These are phyloP conservation scores for Rhinogobius similis DNA, from an alignment of 2,113 vertebrate species.

Conservation along the genomic window DNA sequence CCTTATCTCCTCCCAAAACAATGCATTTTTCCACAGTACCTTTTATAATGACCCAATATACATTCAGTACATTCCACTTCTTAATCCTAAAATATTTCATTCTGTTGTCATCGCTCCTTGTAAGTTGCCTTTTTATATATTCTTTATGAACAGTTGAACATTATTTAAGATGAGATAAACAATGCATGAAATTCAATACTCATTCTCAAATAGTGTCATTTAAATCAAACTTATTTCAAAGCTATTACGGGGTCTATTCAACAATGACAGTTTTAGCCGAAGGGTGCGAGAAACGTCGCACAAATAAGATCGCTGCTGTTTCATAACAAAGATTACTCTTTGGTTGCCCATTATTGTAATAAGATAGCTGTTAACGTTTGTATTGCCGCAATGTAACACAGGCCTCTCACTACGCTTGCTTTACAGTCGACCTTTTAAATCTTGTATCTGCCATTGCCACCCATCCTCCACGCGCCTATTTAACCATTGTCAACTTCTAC, in stretches of 20 bases:
- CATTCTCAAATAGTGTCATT: not conserved
- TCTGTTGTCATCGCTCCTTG: not conserved
- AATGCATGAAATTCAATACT: not conserved
- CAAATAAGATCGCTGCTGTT: not conserved
- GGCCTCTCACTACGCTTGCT: not conserved
- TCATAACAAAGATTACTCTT: not conserved
- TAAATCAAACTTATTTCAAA: not conserved
- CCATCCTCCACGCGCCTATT: slow-evolving; percentile 48
- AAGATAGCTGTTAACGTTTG: not conserved
- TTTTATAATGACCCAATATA: too few relatives aligned
- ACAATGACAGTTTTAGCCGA: slow-evolving; percentile 1
- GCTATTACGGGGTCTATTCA: not conserved
- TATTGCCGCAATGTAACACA: not conserved
- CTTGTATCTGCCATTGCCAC: slow-evolving; percentile 12
- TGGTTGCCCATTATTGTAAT: not conserved
- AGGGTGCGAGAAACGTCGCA: not conserved
- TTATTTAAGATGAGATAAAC: not conserved
- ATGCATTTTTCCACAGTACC: too few relatives aligned
- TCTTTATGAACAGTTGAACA: not conserved
- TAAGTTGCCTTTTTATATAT: not conserved
- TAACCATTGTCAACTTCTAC: slow-evolving; percentile 44
- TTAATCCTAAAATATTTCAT: not conserved
- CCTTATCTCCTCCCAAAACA: too few relatives aligned
- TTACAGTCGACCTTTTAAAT: not conserved
- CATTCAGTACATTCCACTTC: too few relatives aligned